These are phyloP conservation scores for Spialia ferax DNA, from an alignment of 2,888 invertebrate genomes.

Conservation along the genomic window DNA sequence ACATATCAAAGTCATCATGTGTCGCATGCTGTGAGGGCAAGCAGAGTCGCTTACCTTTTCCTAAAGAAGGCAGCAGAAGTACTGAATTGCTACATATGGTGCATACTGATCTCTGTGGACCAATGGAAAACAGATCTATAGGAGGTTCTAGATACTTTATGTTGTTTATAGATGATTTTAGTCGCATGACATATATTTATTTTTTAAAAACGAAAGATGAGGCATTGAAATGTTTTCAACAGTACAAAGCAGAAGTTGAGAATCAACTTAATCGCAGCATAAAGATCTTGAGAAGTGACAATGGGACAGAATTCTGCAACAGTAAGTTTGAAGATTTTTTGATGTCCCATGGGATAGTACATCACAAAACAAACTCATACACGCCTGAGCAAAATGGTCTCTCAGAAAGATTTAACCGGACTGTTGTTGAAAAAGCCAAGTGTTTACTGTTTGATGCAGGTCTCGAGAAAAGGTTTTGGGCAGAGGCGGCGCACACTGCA, in stretches of 20 bases:
- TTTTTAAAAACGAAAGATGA: conserved; percentile 28
- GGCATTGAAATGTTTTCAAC: conserved; percentile 23
- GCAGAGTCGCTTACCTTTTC: conserved; percentile 45
- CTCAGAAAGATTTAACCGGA: conserved; percentile 12
- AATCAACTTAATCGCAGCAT: conserved; percentile 11
- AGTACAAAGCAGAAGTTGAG: conserved; percentile 22
- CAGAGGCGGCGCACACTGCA: conserved; percentile 7
- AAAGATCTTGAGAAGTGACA: conserved; percentile 15
- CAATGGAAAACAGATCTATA: conserved; percentile 21
- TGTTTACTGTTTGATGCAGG: background rate
- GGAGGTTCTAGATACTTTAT: conserved; percentile 23
- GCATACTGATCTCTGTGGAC: conserved; percentile 45
- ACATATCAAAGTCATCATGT: conserved; percentile 15
- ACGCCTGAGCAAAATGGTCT: conserved; percentile 16
- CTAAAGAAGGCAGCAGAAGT: conserved; percentile 40
- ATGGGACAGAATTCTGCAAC: conserved; percentile 21
- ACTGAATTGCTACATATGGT: conserved; percentile 38
- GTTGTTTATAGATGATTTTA: conserved; percentile 24
- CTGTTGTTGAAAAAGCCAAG: conserved; percentile 4
- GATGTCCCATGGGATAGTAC: conserved; percentile 8
- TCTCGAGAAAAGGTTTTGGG: conserved; percentile 15
- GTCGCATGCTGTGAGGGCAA: conserved; percentile 47
- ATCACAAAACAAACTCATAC: conserved; percentile 42
- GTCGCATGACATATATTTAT: conserved; percentile 26
- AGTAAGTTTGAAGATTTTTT: conserved; percentile 6